Base-by-base conservation (phyloP, 2,888 invertebrate genomes). In the Abrostola tripartita region DNA sequence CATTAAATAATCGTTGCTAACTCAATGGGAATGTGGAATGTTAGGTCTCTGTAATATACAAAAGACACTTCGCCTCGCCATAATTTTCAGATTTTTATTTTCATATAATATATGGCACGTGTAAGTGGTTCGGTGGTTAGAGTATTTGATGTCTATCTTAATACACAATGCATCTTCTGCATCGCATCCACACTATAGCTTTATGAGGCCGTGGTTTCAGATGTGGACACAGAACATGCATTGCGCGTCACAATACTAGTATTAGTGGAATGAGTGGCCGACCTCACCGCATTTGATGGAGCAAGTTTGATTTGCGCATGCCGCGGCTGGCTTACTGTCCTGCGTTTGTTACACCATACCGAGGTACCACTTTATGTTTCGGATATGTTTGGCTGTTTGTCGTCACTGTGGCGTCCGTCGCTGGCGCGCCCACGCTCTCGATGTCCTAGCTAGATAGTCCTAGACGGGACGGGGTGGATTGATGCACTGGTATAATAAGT, bases 181-280 rank as follows among this genome's bases (percentile, higher is more conserved):
- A 86, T 85, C 82, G 80, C 85, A 83, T 82, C 71, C 75, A 71
- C 80, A 80, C 79, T 69, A 55, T 68, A 76, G 81, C 78, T 76
- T 81, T 74, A 81, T 69, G 81, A 78, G 64, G 78, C 78, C 74
- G 64, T 78, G 79, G 78, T 82, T 82, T 78, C 77, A 85, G 84
- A 88, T 90, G 81, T 87, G 81, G 83, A 83, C 87, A 91, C 90
- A 90, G 92, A 92, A 90, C 83, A 89, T 92, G 92, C 90, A 91
- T 92, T 91, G 89, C 88, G 88, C 87, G 89, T 88, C 90, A 92
- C 89, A 83, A 86, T 85, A 82, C 83, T 92, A 93, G 92, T 91
- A 88, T 91, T 94, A 94, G 94, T 93, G 92, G 93, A 93, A 94
- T 94, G 93, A 92, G 93, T 92, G 94, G 89, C 94, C 93, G 93